phyloP scores from a whole-genome alignment of 2,888 invertebrate species.

The Zele albiditarsus region DNA sequence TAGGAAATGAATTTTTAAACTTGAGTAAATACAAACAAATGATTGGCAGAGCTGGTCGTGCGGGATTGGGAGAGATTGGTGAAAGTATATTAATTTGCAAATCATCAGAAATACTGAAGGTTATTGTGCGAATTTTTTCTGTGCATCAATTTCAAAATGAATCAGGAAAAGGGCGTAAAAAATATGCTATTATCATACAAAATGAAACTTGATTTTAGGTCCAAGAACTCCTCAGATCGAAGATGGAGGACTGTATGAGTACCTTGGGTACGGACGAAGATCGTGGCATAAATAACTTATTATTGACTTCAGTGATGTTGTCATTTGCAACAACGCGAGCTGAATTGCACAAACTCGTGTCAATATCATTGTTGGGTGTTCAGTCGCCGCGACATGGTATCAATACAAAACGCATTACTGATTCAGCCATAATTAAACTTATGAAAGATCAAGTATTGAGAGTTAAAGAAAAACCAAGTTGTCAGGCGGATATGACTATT shows the following conservation, averaged over 20 bases:
- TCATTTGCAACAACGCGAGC: conserved; percentile 76
- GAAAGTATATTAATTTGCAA: conserved; percentile 91
- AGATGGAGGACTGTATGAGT: conserved; percentile 81
- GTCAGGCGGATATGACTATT: conserved; percentile 62
- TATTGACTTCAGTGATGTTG: conserved; percentile 82
- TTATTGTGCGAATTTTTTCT: conserved; percentile 46
- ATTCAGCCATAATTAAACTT: conserved; percentile 72
- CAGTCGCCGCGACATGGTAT: conserved; percentile 75
- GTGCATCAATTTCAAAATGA: not conserved
- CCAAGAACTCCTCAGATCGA: conserved; percentile 76
- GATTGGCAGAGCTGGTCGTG: conserved; percentile 94
- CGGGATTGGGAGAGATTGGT: conserved; percentile 87
- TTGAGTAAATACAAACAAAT: conserved; percentile 94
- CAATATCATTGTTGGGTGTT: conserved; percentile 79
- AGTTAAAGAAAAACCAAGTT: conserved; percentile 52
- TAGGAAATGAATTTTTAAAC: conserved; percentile 84
- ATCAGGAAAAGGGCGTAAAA: no score
- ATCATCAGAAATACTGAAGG: conserved; percentile 76
- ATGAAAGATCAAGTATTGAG: conserved; percentile 73
- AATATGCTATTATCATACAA: not conserved
- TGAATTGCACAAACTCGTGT: conserved; percentile 75
- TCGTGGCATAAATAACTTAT: conserved; percentile 77
- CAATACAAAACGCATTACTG: conserved; percentile 71
- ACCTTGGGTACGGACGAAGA: conserved; percentile 75
- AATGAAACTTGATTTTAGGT: conserved; percentile 65